phyloP scores from a whole-genome alignment of 1,140 invertebrate species.

The Nephila pilipes region DNA sequence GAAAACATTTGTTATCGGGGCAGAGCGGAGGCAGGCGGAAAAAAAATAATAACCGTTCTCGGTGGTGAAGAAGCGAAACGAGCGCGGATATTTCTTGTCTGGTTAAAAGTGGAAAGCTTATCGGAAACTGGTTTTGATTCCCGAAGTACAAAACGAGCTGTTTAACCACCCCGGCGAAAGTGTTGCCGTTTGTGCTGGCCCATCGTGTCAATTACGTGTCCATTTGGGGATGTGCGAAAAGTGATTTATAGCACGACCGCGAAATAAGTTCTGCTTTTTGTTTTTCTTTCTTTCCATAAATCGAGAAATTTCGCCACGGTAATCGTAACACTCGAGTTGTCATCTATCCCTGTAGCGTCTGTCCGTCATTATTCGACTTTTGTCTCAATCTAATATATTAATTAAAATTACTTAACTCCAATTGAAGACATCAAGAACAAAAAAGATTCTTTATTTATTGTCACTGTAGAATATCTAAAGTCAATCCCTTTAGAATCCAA shows the following conservation, averaged over 20 bases:
- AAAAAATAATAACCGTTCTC: too few relatives aligned
- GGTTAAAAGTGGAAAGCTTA: neutral
- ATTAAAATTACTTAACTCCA: too few relatives aligned
- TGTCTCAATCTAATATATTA: too few relatives aligned
- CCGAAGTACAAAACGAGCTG: neutral
- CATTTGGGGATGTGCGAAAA: neutral
- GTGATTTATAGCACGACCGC: neutral
- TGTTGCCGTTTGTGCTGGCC: neutral
- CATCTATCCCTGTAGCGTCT: too few relatives aligned
- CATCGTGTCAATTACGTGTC: neutral
- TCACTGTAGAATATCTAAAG: too few relatives aligned
- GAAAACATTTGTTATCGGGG: neutral
- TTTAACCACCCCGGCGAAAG: neutral
- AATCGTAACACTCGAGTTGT: too few relatives aligned
- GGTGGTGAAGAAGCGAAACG: neutral
- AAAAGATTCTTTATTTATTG: too few relatives aligned
- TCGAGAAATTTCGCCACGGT: too few relatives aligned
- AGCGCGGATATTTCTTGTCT: neutral
- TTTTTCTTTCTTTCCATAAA: too few relatives aligned
- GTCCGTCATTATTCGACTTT: too few relatives aligned
- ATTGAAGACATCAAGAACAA: too few relatives aligned
- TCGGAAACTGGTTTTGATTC: constrained; percentile 29
- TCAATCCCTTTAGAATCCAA: too few relatives aligned
- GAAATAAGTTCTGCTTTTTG: neutral
- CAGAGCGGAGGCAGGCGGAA: neutral